Evolutionary conservation across 2,888 invertebrate species (phyloP).

Genomic region (Seira musarum): DNA sequence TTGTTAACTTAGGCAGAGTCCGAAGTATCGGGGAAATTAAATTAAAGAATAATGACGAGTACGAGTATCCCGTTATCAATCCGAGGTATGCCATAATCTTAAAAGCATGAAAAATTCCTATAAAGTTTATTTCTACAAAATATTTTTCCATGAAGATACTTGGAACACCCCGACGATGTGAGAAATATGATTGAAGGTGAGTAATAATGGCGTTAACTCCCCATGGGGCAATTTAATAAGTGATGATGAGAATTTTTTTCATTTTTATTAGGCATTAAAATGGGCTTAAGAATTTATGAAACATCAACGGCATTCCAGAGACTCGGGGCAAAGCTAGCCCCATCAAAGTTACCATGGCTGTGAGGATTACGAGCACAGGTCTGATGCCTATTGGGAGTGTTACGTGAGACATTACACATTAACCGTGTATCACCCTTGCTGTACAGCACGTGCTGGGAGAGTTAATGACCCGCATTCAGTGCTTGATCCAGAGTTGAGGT

Average conservation of each 20-base stretch:
- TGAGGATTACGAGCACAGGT: constrained; percentile 51
- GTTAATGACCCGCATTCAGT: constrained; percentile 51
- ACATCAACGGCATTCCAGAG: constrained; percentile 61
- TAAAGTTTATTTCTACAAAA: no score
- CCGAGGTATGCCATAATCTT: constrained; percentile 72
- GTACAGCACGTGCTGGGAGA: constrained; percentile 53
- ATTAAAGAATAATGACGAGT: constrained; percentile 72
- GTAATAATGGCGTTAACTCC: neutral
- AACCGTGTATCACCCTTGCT: constrained; percentile 66
- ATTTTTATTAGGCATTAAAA: constrained; percentile 44
- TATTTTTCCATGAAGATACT: no score
- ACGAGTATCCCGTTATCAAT: constrained; percentile 73
- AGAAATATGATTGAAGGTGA: constrained; percentile 63
- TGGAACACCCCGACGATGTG: constrained; percentile 64
- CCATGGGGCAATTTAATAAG: neutral
- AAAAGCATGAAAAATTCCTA: no score
- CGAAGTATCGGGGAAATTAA: constrained; percentile 73
- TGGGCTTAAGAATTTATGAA: constrained; percentile 57
- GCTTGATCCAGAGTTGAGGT: constrained; percentile 59
- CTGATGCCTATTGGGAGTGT: constrained; percentile 66
- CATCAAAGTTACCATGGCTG: constrained; percentile 65
- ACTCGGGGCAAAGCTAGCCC: constrained; percentile 62
- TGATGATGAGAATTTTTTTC: neutral
- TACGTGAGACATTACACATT: constrained; percentile 62
- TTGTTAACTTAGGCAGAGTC: constrained; percentile 66